Percentiles rank a stretch among this genome's conserved stretches.
Evolutionary conservation across 2,113 vertebrate genomes (phyloP).

Genomic region (Symphodus melops): DNA sequence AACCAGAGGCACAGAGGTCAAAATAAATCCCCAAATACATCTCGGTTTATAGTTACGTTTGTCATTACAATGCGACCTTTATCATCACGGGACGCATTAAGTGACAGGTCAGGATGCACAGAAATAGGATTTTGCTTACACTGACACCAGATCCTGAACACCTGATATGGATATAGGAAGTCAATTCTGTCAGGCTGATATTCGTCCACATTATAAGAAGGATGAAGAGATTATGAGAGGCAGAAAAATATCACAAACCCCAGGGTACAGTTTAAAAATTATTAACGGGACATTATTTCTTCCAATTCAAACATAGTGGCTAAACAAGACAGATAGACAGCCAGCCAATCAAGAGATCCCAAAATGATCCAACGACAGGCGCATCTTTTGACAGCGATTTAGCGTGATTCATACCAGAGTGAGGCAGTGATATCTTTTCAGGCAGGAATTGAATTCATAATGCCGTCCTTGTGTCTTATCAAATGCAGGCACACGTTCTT

Average conservation of each 20-base stretch:
- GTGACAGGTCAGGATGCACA: constrained; percentile 42
- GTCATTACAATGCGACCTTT: constrained; percentile 74
- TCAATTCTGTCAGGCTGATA: constrained; percentile 37
- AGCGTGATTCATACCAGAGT: neutral
- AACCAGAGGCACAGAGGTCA: constrained; percentile 37
- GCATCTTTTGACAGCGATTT: constrained; percentile 3
- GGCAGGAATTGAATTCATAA: constrained; percentile 49
- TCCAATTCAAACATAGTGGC: neutral
- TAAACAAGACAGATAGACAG: neutral
- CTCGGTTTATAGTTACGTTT: constrained; percentile 63
- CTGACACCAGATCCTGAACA: constrained; percentile 48
- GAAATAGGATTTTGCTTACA: constrained; percentile 65
- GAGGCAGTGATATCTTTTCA: constrained; percentile 30
- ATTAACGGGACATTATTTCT: neutral
- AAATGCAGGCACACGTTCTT: constrained; percentile 48
- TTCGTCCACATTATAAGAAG: constrained; percentile 2
- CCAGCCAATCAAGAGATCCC: neutral
- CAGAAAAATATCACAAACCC: too few relatives aligned
- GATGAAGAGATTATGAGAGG: neutral
- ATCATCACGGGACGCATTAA: constrained; percentile 52
- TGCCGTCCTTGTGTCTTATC: constrained; percentile 68
- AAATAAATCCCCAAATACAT: constrained; percentile 61
- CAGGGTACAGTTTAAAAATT: neutral
- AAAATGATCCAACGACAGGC: neutral
- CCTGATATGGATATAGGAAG: constrained; percentile 57